A percentile compares a stretch with the other conserved stretches of the same genome.
Conservation (phyloP, 2,113 vertebrate genomes). For the Sorex araneus region DNA sequence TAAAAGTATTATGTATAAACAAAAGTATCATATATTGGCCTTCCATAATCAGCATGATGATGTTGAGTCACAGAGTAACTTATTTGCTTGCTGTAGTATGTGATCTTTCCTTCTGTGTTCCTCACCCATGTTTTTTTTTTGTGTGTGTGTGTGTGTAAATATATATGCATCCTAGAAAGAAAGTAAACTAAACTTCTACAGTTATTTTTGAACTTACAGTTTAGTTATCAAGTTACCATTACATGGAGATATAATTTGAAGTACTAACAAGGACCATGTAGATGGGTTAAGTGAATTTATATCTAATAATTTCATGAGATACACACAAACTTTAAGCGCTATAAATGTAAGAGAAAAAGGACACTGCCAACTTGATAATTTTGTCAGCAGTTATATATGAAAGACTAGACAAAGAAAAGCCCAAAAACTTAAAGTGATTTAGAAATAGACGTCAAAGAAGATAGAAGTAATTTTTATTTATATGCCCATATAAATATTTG, state of each 20-base stretch:
- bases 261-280: neutral
- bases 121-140: neutral
- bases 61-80: neutral
- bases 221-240: neutral
- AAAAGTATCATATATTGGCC: neutral
- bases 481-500: slow-evolving; percentile 71
- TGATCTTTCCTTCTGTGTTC: neutral
- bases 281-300: neutral
- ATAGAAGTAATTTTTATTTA: slow-evolving; percentile 61
- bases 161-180: neutral
- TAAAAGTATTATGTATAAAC: neutral
- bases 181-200: neutral
- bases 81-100: neutral
- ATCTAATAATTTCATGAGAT: slow-evolving; percentile 6
- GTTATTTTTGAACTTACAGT: neutral
- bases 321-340: neutral
- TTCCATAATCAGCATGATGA: neutral
- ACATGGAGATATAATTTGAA: neutral
- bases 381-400: slow-evolving; percentile 1
- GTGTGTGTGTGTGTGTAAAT: no score
- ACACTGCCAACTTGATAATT: neutral
- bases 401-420: neutral
- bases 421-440: neutral
- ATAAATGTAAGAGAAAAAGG: neutral
- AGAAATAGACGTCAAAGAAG: slow-evolving; percentile 42